phyloP scores from a whole-genome alignment of 2,888 invertebrate species.

The Meganola albula region DNA sequence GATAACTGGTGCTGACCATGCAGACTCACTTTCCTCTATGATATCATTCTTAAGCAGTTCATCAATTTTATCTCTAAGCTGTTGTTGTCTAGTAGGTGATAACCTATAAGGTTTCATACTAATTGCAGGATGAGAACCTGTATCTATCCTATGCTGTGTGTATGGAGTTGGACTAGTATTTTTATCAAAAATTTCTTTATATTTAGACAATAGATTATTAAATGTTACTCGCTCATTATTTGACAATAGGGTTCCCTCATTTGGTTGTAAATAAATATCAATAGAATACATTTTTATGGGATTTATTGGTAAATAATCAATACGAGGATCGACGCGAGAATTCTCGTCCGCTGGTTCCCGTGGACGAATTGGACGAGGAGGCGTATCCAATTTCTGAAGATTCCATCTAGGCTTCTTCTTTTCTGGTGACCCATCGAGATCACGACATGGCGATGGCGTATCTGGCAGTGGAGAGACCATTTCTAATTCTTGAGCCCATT shows the following conservation, averaged over 20 bases:
- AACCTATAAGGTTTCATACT: conserved; percentile 10
- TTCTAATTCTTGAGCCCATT: neutral
- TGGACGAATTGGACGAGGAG: neutral
- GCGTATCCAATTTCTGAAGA: neutral
- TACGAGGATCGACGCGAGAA: conserved; percentile 2
- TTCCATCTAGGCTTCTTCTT: neutral
- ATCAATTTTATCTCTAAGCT: conserved; percentile 6
- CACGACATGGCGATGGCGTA: neutral
- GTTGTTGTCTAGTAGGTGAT: conserved; percentile 7
- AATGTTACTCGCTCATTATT: neutral
- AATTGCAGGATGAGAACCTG: conserved; percentile 15
- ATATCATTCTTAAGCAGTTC: conserved; percentile 6
- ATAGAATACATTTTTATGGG: neutral
- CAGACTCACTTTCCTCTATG: conserved; percentile 8
- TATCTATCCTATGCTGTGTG: conserved; percentile 16
- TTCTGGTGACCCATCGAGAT: neutral
- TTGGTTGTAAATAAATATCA: conserved; percentile 9
- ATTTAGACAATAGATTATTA: conserved; percentile 3
- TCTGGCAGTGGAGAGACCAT: conserved; percentile 1
- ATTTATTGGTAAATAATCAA: conserved; percentile 2
- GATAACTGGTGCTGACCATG: conserved; percentile 13
- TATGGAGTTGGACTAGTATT: conserved; percentile 4
- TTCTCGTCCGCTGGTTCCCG: conserved; percentile 1
- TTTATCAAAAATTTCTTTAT: conserved; percentile 6
- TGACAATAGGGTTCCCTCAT: conserved; percentile 8